Percentiles rank a stretch among this genome's conserved stretches.
These are phyloP conservation scores for Priocnemis perturbator DNA, from an alignment of 2,888 invertebrate genomes.

Conservation along the genomic window DNA sequence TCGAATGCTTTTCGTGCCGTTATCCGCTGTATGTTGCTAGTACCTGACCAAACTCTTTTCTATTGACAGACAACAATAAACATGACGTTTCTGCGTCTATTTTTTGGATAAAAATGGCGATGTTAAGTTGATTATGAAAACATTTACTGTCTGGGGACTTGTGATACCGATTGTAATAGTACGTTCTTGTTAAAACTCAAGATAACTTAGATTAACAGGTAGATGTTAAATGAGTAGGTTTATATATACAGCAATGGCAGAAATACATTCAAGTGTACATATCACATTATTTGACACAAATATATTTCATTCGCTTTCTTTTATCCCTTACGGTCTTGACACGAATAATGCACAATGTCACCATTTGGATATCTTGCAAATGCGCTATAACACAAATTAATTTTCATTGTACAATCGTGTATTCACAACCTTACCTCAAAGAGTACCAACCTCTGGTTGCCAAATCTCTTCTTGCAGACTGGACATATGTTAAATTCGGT, in stretches of 20 bases:
- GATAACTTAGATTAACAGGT: no score
- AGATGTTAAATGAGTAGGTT: constrained; percentile 6
- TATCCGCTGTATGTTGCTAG: no score
- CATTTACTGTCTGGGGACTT: no score
- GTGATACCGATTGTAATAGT: no score
- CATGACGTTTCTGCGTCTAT: no score
- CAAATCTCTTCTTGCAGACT: constrained; percentile 95
- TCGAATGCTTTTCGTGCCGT: no score
- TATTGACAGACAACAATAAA: no score
- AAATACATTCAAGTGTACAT: constrained; percentile 31
- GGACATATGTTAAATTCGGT: constrained; percentile 92
- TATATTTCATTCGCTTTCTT: constrained; percentile 6
- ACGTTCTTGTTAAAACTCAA: no score
- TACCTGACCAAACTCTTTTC: no score
- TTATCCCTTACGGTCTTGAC: constrained; percentile 79
- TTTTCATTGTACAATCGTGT: neutral
- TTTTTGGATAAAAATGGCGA: no score
- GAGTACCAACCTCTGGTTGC: constrained; percentile 85
- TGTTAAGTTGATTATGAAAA: no score
- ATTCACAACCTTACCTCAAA: constrained; percentile 8
- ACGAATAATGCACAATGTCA: constrained; percentile 94
- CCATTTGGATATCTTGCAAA: constrained; percentile 95
- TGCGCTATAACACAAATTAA: constrained; percentile 80
- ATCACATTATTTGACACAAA: constrained; percentile 23
- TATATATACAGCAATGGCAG: constrained; percentile 25